These are phyloP conservation scores for Sylvia atricapilla DNA, from an alignment of 2,113 vertebrate species.

Conservation along the genomic window DNA sequence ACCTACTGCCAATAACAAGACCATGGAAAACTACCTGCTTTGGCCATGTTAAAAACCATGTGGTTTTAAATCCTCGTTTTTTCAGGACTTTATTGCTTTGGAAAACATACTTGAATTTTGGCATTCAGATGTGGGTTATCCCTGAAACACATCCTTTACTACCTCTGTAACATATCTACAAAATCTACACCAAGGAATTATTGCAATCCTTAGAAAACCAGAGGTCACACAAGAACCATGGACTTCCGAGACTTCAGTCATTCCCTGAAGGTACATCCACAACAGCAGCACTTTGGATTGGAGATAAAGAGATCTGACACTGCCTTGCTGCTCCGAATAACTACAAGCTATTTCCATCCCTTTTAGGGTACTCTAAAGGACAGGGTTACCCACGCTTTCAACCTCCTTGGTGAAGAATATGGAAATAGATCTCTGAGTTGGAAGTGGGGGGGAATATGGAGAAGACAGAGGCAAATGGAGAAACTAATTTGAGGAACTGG, in stretches of 20 bases:
- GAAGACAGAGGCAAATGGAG: neutral
- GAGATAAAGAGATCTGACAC: neutral
- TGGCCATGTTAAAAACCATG: neutral
- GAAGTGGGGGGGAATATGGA: neutral
- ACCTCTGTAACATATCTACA: neutral
- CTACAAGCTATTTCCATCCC: neutral
- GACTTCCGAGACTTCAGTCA: neutral
- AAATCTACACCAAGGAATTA: neutral
- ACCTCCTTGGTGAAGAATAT: neutral
- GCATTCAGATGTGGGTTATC: neutral
- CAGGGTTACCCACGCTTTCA: neutral
- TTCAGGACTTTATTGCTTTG: neutral
- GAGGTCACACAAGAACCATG: neutral
- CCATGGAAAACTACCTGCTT: neutral
- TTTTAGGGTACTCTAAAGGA: neutral
- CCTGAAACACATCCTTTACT: neutral
- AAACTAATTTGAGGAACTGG: neutral
- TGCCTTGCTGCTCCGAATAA: neutral
- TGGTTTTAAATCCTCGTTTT: neutral
- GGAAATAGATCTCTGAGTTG: neutral
- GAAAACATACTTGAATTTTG: neutral
- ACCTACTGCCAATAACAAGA: neutral
- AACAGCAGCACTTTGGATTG: neutral
- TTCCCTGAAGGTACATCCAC: neutral
- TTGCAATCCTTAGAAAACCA: neutral